Conservation (phyloP, 1,140 invertebrate genomes). For the Halictus rubicundus region DNA sequence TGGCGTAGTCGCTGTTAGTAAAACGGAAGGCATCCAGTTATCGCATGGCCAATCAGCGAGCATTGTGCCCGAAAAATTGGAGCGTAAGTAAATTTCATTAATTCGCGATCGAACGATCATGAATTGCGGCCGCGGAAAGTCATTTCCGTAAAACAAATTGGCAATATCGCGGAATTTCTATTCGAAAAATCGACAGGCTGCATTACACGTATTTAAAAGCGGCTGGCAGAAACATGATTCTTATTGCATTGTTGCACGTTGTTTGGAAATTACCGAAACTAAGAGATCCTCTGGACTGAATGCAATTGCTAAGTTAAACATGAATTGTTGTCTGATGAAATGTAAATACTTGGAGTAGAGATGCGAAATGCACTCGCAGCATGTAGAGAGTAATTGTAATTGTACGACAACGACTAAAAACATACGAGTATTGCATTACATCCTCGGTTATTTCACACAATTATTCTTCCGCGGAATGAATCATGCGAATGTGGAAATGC, state of each 20-base stretch:
- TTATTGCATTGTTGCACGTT: background rate
- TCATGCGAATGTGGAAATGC: too few species aligned
- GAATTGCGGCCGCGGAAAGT: slow-evolving; percentile 29
- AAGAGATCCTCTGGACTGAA: too few species aligned
- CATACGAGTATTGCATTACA: too few species aligned
- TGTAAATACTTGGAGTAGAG: too few species aligned
- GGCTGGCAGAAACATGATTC: background rate
- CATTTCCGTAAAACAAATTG: slow-evolving; percentile 40
- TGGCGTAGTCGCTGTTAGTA: background rate
- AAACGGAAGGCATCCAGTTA: slow-evolving; percentile 21
- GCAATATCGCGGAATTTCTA: slow-evolving; percentile 23
- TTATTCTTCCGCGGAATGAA: too few species aligned
- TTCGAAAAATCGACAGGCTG: background rate
- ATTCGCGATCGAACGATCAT: slow-evolving; percentile 43
- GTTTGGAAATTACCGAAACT: background rate
- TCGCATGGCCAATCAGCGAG: slow-evolving; percentile 32
- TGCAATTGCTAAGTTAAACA: too few species aligned
- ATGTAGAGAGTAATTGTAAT: too few species aligned
- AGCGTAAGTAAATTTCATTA: slow-evolving; percentile 50
- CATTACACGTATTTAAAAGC: too few species aligned
- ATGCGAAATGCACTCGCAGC: too few species aligned
- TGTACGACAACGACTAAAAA: too few species aligned
- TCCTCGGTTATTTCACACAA: too few species aligned
- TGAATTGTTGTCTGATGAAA: too few species aligned
- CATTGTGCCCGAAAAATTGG: slow-evolving; percentile 34